Evolutionary conservation across 1,140 invertebrate species (phyloP), one percentile per base, ranked within the genome.

Genomic region (Eumeta japonica): DNA sequence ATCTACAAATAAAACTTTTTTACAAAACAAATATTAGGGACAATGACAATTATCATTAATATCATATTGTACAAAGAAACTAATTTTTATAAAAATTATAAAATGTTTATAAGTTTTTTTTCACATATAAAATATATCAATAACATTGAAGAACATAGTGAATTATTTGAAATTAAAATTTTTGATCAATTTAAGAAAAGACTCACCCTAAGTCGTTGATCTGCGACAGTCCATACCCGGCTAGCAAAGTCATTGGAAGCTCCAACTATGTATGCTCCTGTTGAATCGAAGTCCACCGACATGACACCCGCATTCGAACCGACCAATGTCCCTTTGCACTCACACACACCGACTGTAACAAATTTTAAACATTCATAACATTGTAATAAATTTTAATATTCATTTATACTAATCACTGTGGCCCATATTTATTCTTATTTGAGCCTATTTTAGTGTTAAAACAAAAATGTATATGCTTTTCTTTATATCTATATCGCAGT

Each of bases 221-320:
- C 94, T 32, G 70, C 79, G 19, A 97, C 83, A 3, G 89, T 92
- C 95, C 95, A 98, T 18, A 98, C 89, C 35, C 94, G 81, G 61
- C 90, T 91, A 0, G 94, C 94, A 70, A 91, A 94, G 75, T 98
- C 95, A 72, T 93, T 94, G 17, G 92, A 96, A 13, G 94, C 90
- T 30, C 87, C 94, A 18, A 97, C 77, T 37, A 97, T 81, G 46
- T 90, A 81, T 13, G 83, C 83, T 20, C 92, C 93, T 30, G 92
- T 90, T 16, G 86, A 81, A 68, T 97, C 94, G 70, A 96, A 97
- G 60, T 97, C 93, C 28, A 98, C 84, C 1, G 90, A 92, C 83
- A 93, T 94, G n/a, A 97, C 87, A 31, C 87, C 89, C 4, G 89
- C 90, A 75, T 96, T 97, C 55, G 92, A 94, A 3, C 94, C 94